phyloP scores from a whole-genome alignment of 2,113 vertebrate genomes.

The Dromaius novaehollandiae region DNA sequence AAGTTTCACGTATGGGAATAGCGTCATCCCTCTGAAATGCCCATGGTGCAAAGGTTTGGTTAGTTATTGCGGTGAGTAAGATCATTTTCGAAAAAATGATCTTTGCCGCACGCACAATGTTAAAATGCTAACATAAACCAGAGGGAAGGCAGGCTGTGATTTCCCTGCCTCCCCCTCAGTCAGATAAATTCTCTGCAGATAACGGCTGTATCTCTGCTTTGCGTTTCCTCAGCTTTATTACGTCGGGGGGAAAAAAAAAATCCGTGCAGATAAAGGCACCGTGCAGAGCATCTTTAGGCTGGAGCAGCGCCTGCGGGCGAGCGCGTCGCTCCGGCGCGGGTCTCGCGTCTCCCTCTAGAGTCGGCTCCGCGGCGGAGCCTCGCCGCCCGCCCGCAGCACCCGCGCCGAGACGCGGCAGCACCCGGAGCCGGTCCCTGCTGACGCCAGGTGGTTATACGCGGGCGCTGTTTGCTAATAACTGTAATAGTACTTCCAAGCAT shows the following conservation, averaged over 20 bases:
- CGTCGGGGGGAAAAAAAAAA: background rate
- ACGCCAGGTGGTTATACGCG: background rate
- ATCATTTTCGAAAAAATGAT: background rate
- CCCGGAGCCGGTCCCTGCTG: background rate
- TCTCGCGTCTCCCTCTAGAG: background rate
- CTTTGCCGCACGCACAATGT: background rate
- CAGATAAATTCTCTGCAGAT: background rate
- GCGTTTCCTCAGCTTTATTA: background rate
- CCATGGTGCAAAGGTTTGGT: background rate
- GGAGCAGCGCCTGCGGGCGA: background rate
- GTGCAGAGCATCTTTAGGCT: too few relatives aligned
- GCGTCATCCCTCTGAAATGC: background rate
- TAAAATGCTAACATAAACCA: background rate
- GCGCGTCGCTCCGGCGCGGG: too few relatives aligned
- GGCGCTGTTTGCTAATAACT: background rate
- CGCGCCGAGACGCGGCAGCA: background rate
- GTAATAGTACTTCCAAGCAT: background rate
- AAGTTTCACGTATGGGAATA: background rate
- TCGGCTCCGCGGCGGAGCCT: too few relatives aligned
- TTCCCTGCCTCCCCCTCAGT: background rate
- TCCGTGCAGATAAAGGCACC: background rate
- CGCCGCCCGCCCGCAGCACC: too few relatives aligned
- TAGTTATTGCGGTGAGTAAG: background rate
- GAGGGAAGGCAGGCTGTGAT: background rate
- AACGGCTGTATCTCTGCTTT: fast-evolving